Evolutionary conservation across 1,140 invertebrate genomes (phyloP), one percentile per base, ranked within the genome.

Genomic region (Drosophila leontia): DNA sequence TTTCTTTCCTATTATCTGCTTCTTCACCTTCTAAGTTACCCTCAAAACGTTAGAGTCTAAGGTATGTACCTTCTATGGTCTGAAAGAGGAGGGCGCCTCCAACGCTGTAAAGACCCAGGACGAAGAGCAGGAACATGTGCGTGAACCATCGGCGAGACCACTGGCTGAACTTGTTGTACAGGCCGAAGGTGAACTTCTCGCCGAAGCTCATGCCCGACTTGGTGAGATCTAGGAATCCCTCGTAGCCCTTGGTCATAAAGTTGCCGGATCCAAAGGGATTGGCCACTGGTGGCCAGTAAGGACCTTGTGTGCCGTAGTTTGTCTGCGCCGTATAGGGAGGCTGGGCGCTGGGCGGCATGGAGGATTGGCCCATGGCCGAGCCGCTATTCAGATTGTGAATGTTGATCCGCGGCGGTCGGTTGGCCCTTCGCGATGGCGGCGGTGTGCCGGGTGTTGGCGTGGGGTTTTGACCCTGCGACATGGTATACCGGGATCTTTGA

Each of bases 141-240:
- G 97, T 97, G 92, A 98, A 97, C 97, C 97, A 98, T 71, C 95
- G 95, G 80, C 95, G 96, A 1, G 96, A 97, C 94, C 95, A 95
- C 13, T 94, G 93, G 90, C 95, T 95, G 45, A 97, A 93, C 93
- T 96, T 97, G 69, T 95, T 95, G 84, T 97, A 97, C 51, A 97
- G 92, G 94, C 96, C 97, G 82, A 95, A 96, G 0, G 96, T 96
- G 68, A 95, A 95, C 90, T 97, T 97, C 92, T 97, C 96, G 17
- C 97, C 97, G 29, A 95, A 94, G 92, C 96, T 97, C 64, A 97
- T 93, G 23, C 97, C 96, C 9, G 96, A 96, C 84, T 96, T 97
- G 3, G 96, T 97, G 88, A 97, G 95, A 88, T 97, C 96, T 79
- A 95, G 96, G 79, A 97, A 95, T 3, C 95, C 96, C 58, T 95